phyloP scores from a whole-genome alignment of 2,797 vertebrate species.

The Parambassis ranga region DNA sequence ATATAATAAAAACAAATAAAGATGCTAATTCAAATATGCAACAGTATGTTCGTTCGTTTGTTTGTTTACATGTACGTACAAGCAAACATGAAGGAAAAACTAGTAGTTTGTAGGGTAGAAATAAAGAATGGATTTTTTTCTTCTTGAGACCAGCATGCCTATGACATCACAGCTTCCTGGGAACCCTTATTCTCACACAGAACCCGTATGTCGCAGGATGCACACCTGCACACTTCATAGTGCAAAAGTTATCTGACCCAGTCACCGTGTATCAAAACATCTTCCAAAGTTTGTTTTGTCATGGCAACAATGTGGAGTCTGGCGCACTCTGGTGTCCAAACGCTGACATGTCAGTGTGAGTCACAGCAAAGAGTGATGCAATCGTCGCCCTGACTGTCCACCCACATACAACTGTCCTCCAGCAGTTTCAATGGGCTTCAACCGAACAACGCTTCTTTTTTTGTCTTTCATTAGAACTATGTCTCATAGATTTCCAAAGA shows the following conservation, averaged over 20 bases:
- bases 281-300: not conserved
- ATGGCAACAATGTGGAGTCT: not conserved
- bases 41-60: slow-evolving; percentile 21
- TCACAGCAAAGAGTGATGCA: not conserved
- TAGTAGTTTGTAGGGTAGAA: too few relatives aligned
- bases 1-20: slow-evolving; percentile 83
- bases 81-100: too few relatives aligned
- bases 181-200: too few relatives aligned
- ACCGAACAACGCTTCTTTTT: not conserved
- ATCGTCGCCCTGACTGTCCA: not conserved
- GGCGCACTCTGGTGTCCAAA: slow-evolving; percentile 53
- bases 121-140: too few relatives aligned
- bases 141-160: too few relatives aligned
- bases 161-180: too few relatives aligned
- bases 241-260: too few relatives aligned
- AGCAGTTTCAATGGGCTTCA: not conserved
- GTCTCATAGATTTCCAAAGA: not conserved
- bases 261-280: too few relatives aligned
- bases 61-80: too few relatives aligned
- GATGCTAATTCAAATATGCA: slow-evolving; percentile 74
- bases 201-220: too few relatives aligned
- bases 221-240: too few relatives aligned
- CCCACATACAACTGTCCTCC: not conserved
- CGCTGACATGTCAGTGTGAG: not conserved
- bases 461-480: slow-evolving; percentile 19